Evolutionary conservation across 2,888 invertebrate species (phyloP).

Genomic region (Limnephilus lunatus): DNA sequence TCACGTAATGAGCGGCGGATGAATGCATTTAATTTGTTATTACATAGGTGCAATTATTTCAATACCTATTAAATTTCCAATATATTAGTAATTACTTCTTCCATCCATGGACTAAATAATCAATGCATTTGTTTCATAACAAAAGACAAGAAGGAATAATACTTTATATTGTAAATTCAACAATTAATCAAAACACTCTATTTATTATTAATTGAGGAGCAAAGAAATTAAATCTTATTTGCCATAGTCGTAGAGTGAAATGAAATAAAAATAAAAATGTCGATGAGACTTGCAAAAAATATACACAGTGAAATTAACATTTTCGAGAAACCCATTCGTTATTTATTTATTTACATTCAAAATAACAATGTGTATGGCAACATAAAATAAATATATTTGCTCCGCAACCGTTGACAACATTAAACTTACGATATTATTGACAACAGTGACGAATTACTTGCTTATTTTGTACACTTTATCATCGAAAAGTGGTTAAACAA

Average conservation of each 20-base stretch:
- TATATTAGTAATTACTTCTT: slow-evolving; percentile 5
- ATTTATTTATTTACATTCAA: neutral
- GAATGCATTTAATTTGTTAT: slow-evolving; percentile 46
- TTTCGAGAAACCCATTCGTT: neutral
- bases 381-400: slow-evolving; percentile 31
- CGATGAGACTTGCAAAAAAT: neutral
- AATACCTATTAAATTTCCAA: slow-evolving; percentile 2
- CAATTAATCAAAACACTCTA: neutral
- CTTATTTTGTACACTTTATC: neutral
- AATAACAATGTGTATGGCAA: neutral
- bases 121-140: neutral
- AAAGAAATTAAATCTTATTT: neutral
- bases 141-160: neutral
- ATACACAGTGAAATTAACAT: neutral
- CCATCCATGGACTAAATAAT: neutral
- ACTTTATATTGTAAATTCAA: neutral
- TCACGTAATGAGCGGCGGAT: slow-evolving; percentile 52
- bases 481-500: neutral
- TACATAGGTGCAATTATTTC: slow-evolving; percentile 43
- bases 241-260: neutral
- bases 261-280: neutral
- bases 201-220: neutral
- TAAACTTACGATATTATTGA: slow-evolving; percentile 38
- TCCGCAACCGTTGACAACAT: slow-evolving; percentile 41
- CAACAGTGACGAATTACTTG: slow-evolving; percentile 42